Evolutionary conservation across 1,140 invertebrate species (phyloP), one percentile per base, ranked within the genome.

Genomic region (Chironomus striatipennis): DNA sequence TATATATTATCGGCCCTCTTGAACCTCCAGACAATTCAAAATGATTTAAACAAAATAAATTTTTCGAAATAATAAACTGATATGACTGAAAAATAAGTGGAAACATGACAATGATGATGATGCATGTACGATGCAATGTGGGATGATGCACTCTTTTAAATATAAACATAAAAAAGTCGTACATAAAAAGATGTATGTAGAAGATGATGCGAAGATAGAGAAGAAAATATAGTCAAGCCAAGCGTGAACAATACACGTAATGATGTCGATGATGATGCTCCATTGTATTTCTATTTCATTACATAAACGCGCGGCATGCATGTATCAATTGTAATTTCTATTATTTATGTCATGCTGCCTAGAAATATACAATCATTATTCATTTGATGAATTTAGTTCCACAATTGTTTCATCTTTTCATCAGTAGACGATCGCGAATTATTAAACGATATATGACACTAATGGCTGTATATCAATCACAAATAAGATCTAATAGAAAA

Each of bases 191-290:
- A 57, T 12, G n/a, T 10, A 47, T 9, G 15, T 9, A 47, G 12
- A 57, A n/a, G 47, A 57, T 57, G 47, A 57, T 57, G 47, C 47
- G n/a, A 57, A 12, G n/a, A n/a, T n/a, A n/a, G 12, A 57, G 47
- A 57, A 12, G 12, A 57, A n/a, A 57, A 15, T 57, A n/a, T 57
- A 5, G 47, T 57, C 47, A 57, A 57, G n/a, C 47, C 12, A 57
- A 57, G 47, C 47, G 47, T 57, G 47, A 57, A 57, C 9, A 57
- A 57, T 57, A 57, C 47, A 57, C 47, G 47, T 57, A 57, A 57
- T 57, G 15, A 47, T 47, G n/a, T n/a, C n/a, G 47, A 57, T 57
- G 47, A 57, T n/a, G 47, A 57, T n/a, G n/a, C 12, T 57, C n/a
- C 12, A n/a, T 57, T 57, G n/a, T n/a, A n/a, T 57, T n/a, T n/a